Base-by-base conservation (phyloP, 2,113 vertebrate species). In the Atractosteus spatula region DNA sequence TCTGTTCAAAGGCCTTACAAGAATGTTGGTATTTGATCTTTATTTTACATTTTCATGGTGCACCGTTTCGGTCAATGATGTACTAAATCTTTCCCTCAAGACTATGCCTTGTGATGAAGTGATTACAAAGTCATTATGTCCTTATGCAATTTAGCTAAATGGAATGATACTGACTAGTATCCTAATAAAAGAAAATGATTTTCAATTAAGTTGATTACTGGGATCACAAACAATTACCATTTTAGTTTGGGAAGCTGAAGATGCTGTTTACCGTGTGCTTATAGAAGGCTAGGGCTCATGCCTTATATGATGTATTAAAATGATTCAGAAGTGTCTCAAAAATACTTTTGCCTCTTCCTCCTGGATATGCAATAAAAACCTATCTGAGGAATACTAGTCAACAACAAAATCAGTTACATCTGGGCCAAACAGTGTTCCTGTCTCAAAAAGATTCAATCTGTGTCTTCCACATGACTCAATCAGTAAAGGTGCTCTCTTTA, bases 21-120 rank as follows among this genome's bases (percentile, higher is more conserved):
- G 41, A 3, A 41, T 41, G 62, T 78, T 71, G 7, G 70, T 41
- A 51, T 75, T 79, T 78, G 75, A 61, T 64, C 75, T 57, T 51
- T 61, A 51, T 47, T 62, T 62, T 62, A 16, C 10, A 10, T 51
- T 7, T 10, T 7, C 5, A 51, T 16, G 64, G 3, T 3, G 64
- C 5, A 7, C 3, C 44, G 8, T 16, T 66, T 66, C n/a, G 69
- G 11, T 70, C 42, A 16, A 13, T 61, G 17, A 11, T 41, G 3
- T 55, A 17, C 41, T 12, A 7, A 61, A 43, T 61, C 29, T 44
- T 61, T 16, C 29, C 17, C 62, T 65, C 41, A 41, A 65, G 62
- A 16, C 41, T n/a, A 3, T 65, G 29, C 41, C 62, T 70, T 56
- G 7, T 44, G 6, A 61, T 70, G 13, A 59, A 61, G 29, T n/a